Percentiles rank a stretch among this genome's conserved stretches.
Evolutionary conservation across 1,140 invertebrate species (phyloP).

Genomic region (Caenorhabditis brenneri): DNA sequence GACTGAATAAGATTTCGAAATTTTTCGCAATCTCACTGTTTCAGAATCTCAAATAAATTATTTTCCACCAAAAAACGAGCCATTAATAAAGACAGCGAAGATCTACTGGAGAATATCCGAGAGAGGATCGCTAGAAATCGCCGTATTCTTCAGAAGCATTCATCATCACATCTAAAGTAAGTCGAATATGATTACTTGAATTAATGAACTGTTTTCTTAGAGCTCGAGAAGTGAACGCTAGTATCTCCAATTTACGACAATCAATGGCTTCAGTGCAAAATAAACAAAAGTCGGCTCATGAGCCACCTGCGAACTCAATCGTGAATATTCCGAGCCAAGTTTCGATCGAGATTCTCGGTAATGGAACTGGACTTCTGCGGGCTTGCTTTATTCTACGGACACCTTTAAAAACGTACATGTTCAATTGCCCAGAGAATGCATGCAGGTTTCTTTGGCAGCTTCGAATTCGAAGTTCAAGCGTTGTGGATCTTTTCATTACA

Average conservation of each 20-base stretch:
- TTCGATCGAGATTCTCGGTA: conserved; percentile 59
- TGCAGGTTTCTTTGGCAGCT: conserved; percentile 58
- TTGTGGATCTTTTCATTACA: conserved; percentile 66
- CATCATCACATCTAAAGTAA: conserved; percentile 38
- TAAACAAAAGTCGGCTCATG: conserved; percentile 44
- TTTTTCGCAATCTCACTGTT: background rate
- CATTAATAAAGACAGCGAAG: background rate
- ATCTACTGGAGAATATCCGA: background rate
- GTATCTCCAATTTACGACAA: conserved; percentile 46
- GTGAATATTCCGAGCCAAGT: conserved; percentile 52
- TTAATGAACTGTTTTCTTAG: background rate
- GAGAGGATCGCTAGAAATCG: conserved; percentile 28
- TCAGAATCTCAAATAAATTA: background rate
- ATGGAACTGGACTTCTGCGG: conserved; percentile 62
- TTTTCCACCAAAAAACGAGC: background rate
- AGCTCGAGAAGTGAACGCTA: conserved; percentile 34
- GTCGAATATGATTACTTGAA: background rate
- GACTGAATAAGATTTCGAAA: background rate
- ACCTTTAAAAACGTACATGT: conserved; percentile 59
- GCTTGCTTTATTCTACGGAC: conserved; percentile 64
- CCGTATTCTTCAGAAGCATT: conserved; percentile 41
- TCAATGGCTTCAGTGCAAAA: conserved; percentile 45
- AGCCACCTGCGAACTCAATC: conserved; percentile 13
- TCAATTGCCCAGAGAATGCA: conserved; percentile 65
- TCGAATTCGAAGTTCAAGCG: conserved; percentile 51